Percentiles rank a stretch among this genome's conserved stretches.
Evolutionary conservation across 2,888 invertebrate species (phyloP).

Genomic region (Eupithecia exiguata): DNA sequence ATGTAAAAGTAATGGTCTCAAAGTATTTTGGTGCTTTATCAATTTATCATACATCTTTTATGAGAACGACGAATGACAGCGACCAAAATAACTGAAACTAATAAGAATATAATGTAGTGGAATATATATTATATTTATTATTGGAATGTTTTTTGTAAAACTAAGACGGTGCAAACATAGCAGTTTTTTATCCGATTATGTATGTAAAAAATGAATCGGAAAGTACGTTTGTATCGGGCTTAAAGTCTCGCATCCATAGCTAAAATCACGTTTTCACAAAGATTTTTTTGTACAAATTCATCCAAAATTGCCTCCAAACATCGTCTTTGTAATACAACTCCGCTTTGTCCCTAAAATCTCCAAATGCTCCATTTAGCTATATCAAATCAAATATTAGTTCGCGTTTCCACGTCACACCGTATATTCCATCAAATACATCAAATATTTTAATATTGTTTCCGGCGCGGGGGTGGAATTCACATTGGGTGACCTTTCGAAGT

Average conservation of each 20-base stretch:
- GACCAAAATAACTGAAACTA: too few relatives aligned
- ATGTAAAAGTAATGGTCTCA: too few relatives aligned
- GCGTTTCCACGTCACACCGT: background rate
- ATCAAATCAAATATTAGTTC: background rate
- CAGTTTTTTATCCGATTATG: too few relatives aligned
- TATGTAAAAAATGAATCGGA: too few relatives aligned
- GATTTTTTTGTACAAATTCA: background rate
- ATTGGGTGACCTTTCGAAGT: conserved; percentile 28
- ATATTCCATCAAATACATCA: background rate
- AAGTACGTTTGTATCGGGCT: too few relatives aligned
- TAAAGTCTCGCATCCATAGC: too few relatives aligned
- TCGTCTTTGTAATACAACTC: background rate
- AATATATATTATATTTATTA: too few relatives aligned
- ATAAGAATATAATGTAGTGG: too few relatives aligned
- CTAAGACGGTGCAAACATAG: too few relatives aligned
- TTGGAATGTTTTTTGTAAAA: too few relatives aligned
- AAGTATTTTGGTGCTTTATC: too few relatives aligned
- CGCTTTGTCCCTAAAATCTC: background rate
- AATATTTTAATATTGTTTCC: conserved; percentile 14
- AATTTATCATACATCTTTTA: background rate
- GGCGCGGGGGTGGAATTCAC: conserved; percentile 22
- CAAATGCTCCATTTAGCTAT: background rate
- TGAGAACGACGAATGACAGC: too few relatives aligned
- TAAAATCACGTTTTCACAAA: background rate
- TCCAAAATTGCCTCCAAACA: background rate